Conservation (phyloP, 2,797 vertebrate genomes). For the Masticophis lateralis region DNA sequence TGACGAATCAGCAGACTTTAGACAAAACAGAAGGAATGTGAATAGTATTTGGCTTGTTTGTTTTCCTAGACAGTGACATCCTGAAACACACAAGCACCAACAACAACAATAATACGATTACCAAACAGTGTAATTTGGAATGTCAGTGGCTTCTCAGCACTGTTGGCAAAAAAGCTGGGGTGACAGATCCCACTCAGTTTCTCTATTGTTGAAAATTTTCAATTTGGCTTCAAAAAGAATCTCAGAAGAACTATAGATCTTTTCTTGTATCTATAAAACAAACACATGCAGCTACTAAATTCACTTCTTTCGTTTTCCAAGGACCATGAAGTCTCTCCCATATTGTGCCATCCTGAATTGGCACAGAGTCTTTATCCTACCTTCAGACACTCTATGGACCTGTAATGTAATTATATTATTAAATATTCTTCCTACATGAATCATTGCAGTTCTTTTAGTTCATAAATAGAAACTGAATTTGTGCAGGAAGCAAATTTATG, state of each 20-base stretch:
- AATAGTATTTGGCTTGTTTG: background rate
- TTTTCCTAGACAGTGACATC: background rate
- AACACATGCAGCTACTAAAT: background rate
- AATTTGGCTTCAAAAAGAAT: background rate
- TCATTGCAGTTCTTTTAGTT: background rate
- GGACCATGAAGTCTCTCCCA: background rate
- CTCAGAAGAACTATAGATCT: background rate
- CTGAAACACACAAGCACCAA: background rate
- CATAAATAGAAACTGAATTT: background rate
- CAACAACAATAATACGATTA: background rate
- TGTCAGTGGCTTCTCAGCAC: background rate
- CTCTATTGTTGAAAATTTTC: background rate
- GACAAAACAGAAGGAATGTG: background rate
- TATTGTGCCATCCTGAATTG: background rate
- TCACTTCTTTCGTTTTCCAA: background rate
- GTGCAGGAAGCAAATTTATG: background rate
- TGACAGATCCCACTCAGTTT: background rate
- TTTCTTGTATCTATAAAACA: background rate
- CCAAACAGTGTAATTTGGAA: background rate
- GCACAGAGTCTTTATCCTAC: background rate
- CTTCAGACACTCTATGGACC: background rate
- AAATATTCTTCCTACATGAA: background rate
- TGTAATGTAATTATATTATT: background rate
- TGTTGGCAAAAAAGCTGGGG: background rate
- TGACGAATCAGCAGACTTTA: background rate